Evolutionary conservation across 1,140 invertebrate species (phyloP).

Genomic region (Apocrypta bakeri): DNA sequence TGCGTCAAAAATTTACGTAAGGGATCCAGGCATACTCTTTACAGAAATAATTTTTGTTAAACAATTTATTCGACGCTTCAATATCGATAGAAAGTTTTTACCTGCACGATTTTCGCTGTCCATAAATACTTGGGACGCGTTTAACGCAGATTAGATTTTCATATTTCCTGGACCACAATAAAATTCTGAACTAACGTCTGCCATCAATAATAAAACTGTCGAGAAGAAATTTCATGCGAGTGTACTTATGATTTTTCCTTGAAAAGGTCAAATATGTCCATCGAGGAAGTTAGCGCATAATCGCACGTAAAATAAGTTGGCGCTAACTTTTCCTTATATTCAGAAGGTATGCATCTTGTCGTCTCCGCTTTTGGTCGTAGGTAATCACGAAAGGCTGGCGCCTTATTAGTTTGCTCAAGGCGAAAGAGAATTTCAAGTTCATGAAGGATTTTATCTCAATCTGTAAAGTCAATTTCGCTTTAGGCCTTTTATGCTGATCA

Average conservation of each 20-base stretch:
- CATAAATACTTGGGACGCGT: neutral
- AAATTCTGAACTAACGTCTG: no score
- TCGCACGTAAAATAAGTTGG: neutral
- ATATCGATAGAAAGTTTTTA: neutral
- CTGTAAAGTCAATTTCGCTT: neutral
- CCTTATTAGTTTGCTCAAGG: constrained; percentile 4
- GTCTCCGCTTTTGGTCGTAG: constrained; percentile 22
- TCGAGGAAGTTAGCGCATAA: neutral
- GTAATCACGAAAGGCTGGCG: neutral
- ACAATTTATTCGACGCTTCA: neutral
- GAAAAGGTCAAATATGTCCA: neutral
- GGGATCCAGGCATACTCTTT: no score
- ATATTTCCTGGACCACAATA: neutral
- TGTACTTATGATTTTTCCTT: neutral
- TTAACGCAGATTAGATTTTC: neutral
- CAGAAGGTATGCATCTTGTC: neutral
- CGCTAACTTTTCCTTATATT: constrained; percentile 9
- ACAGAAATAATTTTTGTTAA: no score
- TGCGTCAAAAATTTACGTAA: neutral
- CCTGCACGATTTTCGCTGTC: neutral
- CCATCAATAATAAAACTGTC: neutral
- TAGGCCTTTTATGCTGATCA: neutral
- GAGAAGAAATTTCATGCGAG: neutral
- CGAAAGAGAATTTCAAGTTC: constrained; percentile 31
- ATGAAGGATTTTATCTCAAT: constrained; percentile 21